Conservation (phyloP, 1,140 invertebrate species). For the Drosophila santomea region DNA sequence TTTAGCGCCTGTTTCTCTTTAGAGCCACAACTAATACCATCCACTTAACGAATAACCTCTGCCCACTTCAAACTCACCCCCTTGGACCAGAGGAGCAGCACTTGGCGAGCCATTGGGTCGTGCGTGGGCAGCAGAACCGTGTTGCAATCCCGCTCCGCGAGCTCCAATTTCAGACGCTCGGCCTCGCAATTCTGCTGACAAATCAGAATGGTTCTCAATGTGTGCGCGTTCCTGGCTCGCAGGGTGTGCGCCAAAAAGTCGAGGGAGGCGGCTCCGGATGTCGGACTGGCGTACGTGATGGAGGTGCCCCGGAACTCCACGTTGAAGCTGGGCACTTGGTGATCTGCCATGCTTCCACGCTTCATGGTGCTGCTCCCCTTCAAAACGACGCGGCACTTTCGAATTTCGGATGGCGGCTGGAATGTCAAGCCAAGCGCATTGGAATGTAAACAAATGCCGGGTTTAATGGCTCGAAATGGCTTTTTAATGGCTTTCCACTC, state of each 20-base stretch:
- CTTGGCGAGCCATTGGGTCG: not conserved
- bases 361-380: not conserved
- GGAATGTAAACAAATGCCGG: not conserved
- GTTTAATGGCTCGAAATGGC: not conserved
- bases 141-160: not conserved
- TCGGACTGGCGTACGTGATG: not conserved
- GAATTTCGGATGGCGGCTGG: no score
- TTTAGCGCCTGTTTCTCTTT: no score
- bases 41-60: no score
- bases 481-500: not conserved
- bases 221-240: not conserved
- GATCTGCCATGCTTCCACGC: not conserved
- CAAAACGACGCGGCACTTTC: no score
- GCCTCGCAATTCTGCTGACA: slow-evolving; percentile 1
- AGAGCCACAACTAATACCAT: no score
- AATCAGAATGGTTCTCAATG: not conserved
- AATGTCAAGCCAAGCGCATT: not conserved
- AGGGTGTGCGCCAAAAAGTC: not conserved
- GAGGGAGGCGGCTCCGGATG: not conserved
- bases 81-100: slow-evolving; percentile 2
- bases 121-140: not conserved
- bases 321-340: not conserved
- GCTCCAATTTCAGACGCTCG: slow-evolving; percentile 1
- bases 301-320: not conserved
- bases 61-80: not conserved